Base-by-base conservation (phyloP, 2,113 vertebrate genomes). In the Plestiodon gilberti region DNA sequence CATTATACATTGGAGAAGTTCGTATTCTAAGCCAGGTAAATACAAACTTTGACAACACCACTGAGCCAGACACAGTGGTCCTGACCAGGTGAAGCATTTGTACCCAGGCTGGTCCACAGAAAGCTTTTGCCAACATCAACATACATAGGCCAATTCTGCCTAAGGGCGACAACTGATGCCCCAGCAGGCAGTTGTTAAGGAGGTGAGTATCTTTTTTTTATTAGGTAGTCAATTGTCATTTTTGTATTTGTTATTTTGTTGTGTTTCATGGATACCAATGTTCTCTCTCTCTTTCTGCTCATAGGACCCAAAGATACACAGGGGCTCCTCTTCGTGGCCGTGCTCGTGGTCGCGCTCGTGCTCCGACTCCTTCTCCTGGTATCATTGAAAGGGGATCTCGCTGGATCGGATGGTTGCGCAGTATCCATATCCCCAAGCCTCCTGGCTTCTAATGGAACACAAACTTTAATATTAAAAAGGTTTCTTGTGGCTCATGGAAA, bases 341-440 rank as follows among this genome's bases (percentile, higher is more conserved):
- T 5, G 67, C 48, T 22, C 25, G n/a, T 25, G 22, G 20, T 30
- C 13, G 4, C 22, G 14, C 61, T 30, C 11, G n/a, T 40, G 15
- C 33, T 40, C 1, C 65, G 2, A n/a, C 48, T 33, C 30, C 93
- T 79, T 33, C 88, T 38, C 74, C 61, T 3, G 70, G 88, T 4
- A 78, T 86, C 4, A 65, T 91, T 4, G 91, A 71, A 8, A 67
- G 87, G 0, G 93, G 25, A 65, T 93, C 94, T n/a, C 92, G 94
- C 48, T 93, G 85, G 91, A 78, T 17, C 1, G 33, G 88, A 25
- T 95, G 95, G 95, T 89, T 95, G 86, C 92, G 93, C 28, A 93
- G 91, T 0, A 91, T 95, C 73, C 88, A 95, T 71, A 92, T 95
- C 62, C 89, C 95, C 1, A 40, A 92, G 11, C 93, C 93, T n/a